Evolutionary conservation across 2,113 vertebrate genomes (phyloP).

Genomic region (Condylura cristata): DNA sequence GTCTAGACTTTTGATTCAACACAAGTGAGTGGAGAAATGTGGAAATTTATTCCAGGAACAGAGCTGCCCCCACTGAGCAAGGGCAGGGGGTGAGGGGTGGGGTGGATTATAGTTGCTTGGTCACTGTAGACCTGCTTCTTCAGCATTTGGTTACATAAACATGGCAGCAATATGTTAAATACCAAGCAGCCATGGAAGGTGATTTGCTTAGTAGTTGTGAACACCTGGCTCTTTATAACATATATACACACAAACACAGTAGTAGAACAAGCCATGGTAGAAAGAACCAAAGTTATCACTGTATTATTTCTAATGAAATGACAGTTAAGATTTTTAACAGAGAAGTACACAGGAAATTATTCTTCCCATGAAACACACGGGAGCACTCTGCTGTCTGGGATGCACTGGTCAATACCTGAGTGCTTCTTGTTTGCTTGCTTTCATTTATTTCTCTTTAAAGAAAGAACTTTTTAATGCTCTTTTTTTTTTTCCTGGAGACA

Average conservation of each 20-base stretch:
- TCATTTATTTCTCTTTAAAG: constrained; percentile 34
- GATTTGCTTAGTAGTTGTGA: neutral
- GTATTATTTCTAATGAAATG: neutral
- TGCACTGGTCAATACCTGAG: neutral
- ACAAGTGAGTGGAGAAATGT: neutral
- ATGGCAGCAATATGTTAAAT: neutral
- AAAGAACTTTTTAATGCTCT: neutral
- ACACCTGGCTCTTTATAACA: neutral
- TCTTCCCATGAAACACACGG: neutral
- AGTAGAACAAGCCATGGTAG: neutral
- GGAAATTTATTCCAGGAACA: neutral
- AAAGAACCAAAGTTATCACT: neutral
- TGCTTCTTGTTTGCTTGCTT: neutral
- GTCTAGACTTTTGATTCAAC: neutral
- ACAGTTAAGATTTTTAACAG: neutral
- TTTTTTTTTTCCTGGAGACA: neutral
- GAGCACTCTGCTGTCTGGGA: neutral
- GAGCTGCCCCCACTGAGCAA: neutral
- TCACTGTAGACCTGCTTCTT: neutral
- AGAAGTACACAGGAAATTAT: neutral
- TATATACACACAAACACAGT: neutral
- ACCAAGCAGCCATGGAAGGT: neutral
- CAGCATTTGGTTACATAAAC: neutral
- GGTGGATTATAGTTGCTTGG: neutral
- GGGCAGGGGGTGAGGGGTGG: neutral